Conservation (phyloP, 2,797 vertebrate genomes). For the Ctenochaetus hawaiiensis region DNA sequence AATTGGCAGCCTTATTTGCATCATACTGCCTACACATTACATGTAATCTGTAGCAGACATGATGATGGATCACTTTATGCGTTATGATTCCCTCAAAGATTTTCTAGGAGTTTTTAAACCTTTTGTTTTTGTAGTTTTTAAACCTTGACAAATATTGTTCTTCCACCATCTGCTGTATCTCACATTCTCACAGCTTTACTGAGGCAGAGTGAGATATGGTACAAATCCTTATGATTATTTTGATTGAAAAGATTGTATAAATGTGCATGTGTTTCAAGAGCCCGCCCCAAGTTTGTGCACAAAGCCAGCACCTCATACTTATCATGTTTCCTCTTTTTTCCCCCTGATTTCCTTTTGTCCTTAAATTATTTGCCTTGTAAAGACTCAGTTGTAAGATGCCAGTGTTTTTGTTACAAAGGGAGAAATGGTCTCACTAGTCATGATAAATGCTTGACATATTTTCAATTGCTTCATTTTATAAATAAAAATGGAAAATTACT, state of each 20-base stretch:
- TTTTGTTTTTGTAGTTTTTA: neutral
- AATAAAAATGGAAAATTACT: conserved; percentile 60
- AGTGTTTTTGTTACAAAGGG: conserved; percentile 55
- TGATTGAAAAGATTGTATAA: conserved; percentile 45
- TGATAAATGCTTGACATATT: conserved; percentile 43
- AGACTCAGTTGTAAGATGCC: conserved; percentile 80
- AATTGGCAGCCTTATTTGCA: conserved; percentile 3
- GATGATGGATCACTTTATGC: conserved; percentile 11
- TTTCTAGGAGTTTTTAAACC: conserved; percentile 10
- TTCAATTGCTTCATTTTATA: conserved; percentile 67
- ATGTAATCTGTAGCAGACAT: neutral
- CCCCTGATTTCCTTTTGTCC: conserved; percentile 50
- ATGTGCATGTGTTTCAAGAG: conserved; percentile 38
- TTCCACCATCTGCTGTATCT: conserved; percentile 1
- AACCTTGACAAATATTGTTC: conserved; percentile 19
- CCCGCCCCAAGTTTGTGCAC: conserved; percentile 30
- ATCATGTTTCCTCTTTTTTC: conserved; percentile 37
- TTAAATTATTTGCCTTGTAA: conserved; percentile 95
- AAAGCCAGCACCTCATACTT: conserved; percentile 35
- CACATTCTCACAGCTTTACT: conserved; percentile 21
- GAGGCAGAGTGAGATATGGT: neutral
- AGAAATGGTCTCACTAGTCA: conserved; percentile 42
- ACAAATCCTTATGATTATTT: conserved; percentile 48
- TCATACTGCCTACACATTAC: neutral
- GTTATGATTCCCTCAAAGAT: conserved; percentile 9